phyloP scores from a whole-genome alignment of 1,140 invertebrate species.

The Acarapis woodi region DNA sequence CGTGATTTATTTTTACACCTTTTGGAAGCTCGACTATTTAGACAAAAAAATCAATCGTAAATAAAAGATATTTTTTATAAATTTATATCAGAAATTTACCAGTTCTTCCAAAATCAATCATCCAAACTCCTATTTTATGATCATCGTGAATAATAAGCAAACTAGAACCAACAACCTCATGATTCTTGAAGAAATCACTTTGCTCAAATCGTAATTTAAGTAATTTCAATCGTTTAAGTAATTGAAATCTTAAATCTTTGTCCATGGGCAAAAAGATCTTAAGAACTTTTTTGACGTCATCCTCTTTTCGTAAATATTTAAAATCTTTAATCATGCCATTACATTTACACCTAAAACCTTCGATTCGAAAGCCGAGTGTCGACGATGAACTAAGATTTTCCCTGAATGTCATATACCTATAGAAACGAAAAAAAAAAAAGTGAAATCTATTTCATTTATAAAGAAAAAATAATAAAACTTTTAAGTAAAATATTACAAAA shows the following conservation, averaged over 20 bases:
- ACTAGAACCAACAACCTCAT: conserved; percentile 83
- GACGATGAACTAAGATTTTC: conserved; percentile 75
- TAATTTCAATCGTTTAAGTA: conserved; percentile 39
- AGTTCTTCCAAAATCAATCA: conserved; percentile 93
- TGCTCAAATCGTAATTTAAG: conserved; percentile 46
- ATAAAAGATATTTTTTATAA: too few relatives aligned
- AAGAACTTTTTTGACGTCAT: conserved; percentile 46
- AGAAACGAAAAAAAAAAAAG: too few relatives aligned
- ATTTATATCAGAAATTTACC: conserved; percentile 50
- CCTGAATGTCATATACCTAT: conserved; percentile 90
- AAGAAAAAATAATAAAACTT: too few relatives aligned
- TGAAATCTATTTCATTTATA: too few relatives aligned
- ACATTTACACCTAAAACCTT: conserved; percentile 60
- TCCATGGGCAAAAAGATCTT: conserved; percentile 36
- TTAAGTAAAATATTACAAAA: too few relatives aligned
- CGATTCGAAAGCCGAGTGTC: conserved; percentile 72
- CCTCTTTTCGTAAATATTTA: conserved; percentile 33
- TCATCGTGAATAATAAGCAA: conserved; percentile 76
- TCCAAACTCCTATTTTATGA: conserved; percentile 54
- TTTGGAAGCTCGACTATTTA: conserved; percentile 45
- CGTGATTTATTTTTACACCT: conserved; percentile 36
- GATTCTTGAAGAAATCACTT: conserved; percentile 54
- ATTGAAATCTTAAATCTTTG: conserved; percentile 29
- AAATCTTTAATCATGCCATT: conserved; percentile 26
- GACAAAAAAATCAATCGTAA: too few relatives aligned